phyloP scores from a whole-genome alignment of 2,113 vertebrate species.

The Irena cyanogastra region DNA sequence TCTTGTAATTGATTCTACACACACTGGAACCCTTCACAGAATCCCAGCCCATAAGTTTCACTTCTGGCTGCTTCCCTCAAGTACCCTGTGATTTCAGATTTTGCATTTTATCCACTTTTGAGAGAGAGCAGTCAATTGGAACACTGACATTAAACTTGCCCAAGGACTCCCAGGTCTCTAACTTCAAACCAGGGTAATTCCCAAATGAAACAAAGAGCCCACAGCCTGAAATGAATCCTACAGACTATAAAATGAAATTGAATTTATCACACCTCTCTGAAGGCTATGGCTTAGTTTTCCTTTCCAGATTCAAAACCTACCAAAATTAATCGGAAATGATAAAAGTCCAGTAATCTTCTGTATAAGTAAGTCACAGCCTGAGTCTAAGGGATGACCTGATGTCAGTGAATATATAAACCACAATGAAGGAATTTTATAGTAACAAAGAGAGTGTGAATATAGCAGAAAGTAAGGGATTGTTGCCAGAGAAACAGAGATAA shows the following conservation, averaged over 20 bases:
- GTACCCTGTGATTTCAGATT: background rate
- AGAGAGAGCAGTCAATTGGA: background rate
- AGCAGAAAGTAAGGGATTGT: constrained; percentile 62
- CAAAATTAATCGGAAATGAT: background rate
- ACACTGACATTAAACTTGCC: background rate
- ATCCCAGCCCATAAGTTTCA: background rate
- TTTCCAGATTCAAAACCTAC: background rate
- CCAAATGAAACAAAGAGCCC: background rate
- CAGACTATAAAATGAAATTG: background rate
- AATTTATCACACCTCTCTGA: background rate
- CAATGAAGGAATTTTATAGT: constrained; percentile 52
- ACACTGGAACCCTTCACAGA: background rate
- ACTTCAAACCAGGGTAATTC: background rate
- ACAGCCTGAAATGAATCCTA: background rate
- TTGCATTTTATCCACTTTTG: background rate
- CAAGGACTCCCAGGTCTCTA: background rate
- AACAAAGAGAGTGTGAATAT: constrained; percentile 44
- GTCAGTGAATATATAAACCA: constrained; percentile 36
- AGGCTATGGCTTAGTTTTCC: background rate
- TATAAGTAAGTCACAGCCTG: background rate
- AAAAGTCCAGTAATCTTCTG: background rate
- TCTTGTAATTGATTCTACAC: background rate
- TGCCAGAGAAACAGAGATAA: constrained; percentile 72
- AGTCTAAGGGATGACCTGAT: background rate
- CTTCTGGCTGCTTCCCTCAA: background rate